These are phyloP conservation scores for Anisognathus igniventris DNA, from an alignment of 2,797 vertebrate species.

Conservation along the genomic window DNA sequence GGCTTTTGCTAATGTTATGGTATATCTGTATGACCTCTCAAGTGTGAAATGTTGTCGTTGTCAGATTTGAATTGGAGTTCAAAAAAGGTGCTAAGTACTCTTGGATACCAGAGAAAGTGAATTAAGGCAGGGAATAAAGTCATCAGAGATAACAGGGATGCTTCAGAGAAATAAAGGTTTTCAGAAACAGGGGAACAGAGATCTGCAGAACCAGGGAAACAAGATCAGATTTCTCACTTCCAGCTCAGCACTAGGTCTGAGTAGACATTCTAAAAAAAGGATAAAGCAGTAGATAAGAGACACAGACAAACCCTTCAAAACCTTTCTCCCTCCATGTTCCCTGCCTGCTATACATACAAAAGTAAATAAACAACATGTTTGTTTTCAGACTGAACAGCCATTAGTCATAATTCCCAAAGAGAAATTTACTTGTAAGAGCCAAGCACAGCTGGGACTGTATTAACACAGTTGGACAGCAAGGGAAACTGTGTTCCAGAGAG, in stretches of 20 bases:
- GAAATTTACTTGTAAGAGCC: not conserved
- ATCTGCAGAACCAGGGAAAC: not conserved
- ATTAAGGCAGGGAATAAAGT: not conserved
- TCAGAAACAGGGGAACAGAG: not conserved
- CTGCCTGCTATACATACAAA: not conserved
- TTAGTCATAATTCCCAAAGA: constrained; percentile 45
- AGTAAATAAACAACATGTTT: not conserved
- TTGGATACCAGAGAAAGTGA: not conserved
- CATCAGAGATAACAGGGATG: not conserved
- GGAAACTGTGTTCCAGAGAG: constrained; percentile 14
- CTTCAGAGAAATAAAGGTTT: not conserved
- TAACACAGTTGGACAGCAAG: constrained; percentile 27
- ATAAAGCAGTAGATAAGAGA: not conserved
- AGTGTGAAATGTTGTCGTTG: not conserved
- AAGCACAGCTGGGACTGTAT: constrained; percentile 22
- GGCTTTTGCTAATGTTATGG: not conserved
- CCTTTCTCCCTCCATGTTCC: not conserved
- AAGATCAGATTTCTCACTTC: not conserved
- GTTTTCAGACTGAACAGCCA: constrained; percentile 9
- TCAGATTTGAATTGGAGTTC: not conserved
- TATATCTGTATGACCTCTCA: not conserved
- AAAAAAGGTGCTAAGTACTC: not conserved
- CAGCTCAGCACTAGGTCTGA: not conserved
- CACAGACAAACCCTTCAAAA: not conserved
- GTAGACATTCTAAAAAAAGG: not conserved